These are phyloP conservation scores for Petrophora chlorosata DNA, from an alignment of 2,888 invertebrate genomes.

Conservation along the genomic window DNA sequence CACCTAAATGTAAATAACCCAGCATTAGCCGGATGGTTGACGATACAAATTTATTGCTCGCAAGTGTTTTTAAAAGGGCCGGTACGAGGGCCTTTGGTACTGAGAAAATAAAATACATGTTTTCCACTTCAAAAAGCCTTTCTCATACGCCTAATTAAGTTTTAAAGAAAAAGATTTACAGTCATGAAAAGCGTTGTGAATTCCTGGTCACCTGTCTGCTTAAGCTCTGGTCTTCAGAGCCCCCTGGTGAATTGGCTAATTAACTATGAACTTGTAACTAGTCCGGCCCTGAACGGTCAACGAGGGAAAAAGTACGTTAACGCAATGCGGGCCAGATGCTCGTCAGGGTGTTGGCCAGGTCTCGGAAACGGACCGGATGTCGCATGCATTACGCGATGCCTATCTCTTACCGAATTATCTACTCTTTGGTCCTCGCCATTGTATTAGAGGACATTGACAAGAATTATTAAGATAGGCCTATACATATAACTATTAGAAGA, in stretches of 20 bases:
- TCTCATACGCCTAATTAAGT: no score
- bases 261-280: background rate
- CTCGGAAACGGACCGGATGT: conserved; percentile 19
- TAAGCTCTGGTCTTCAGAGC: no score
- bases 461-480: no score
- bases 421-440: conserved; percentile 7
- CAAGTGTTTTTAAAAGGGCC: conserved; percentile 23
- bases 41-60: conserved; percentile 28
- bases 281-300: conserved; percentile 8
- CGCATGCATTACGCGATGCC: conserved; percentile 14
- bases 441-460: no score
- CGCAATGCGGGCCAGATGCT: conserved; percentile 25
- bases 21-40: conserved; percentile 28
- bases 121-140: no score
- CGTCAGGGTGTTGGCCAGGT: conserved; percentile 6
- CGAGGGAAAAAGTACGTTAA: conserved; percentile 19
- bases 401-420: conserved; percentile 6
- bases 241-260: no score
- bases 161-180: no score
- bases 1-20: conserved; percentile 36
- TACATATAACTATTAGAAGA: no score
- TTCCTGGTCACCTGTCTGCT: no score
- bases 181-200: no score
- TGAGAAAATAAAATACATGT: background rate
- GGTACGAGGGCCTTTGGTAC: conserved; percentile 2